Conservation (phyloP, 2,888 invertebrate genomes). For the Psococerastis gibbosa region DNA sequence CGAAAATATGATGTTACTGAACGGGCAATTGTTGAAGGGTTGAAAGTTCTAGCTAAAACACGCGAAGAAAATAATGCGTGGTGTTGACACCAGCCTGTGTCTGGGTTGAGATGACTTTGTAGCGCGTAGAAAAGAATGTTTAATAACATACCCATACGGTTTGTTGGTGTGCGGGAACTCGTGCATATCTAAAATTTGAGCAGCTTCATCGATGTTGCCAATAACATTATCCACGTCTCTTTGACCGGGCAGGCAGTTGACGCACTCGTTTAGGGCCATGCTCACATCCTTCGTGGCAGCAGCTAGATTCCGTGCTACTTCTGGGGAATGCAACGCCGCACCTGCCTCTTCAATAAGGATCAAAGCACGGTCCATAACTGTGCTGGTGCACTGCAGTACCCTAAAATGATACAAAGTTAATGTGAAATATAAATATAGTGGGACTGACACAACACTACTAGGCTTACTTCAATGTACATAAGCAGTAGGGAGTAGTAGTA, state of each 20-base stretch:
- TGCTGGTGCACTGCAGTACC: conserved; percentile 35
- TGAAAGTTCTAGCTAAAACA: too few relatives aligned
- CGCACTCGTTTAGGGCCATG: conserved; percentile 40
- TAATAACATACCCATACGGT: conserved; percentile 42
- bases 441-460: too few relatives aligned
- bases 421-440: too few relatives aligned
- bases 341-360: conserved; percentile 66
- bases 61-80: too few relatives aligned
- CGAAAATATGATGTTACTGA: neutral
- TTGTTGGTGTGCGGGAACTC: conserved; percentile 57
- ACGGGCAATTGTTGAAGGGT: too few relatives aligned
- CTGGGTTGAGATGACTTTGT: too few relatives aligned
- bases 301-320: conserved; percentile 36
- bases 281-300: conserved; percentile 56
- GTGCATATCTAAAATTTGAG: conserved; percentile 46
- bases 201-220: conserved; percentile 41
- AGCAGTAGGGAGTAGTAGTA: too few relatives aligned
- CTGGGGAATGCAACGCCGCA: conserved; percentile 42
- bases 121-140: too few relatives aligned
- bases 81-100: too few relatives aligned
- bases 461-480: too few relatives aligned
- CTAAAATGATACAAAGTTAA: too few relatives aligned
- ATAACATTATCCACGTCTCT: conserved; percentile 83
- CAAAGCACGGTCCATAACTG: conserved; percentile 60
- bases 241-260: conserved; percentile 82